Evolutionary conservation across 35 echinoderm and acorn worm genomes (phyloP).

Genomic region (Anneissia japonica): DNA sequence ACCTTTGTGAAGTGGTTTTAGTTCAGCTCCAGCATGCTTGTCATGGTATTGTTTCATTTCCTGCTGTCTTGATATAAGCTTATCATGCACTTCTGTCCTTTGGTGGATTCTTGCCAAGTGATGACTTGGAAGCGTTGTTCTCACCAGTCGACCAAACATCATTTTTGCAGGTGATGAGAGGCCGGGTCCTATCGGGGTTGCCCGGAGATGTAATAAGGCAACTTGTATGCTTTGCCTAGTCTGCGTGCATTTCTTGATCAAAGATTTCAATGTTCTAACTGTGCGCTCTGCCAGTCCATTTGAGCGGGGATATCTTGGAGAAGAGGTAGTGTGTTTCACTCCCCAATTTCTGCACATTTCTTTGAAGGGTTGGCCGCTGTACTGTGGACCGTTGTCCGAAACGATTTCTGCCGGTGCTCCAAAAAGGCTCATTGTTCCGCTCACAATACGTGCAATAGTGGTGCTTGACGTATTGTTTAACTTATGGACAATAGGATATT

Average conservation of each 20-base stretch:
- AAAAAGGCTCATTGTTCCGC: conserved; percentile 39
- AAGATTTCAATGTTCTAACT: background rate
- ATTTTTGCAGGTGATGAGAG: conserved; percentile 44
- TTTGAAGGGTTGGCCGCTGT: background rate
- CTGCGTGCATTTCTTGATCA: conserved; percentile 48
- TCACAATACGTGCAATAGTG: conserved; percentile 8
- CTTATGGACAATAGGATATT: conserved; percentile 43
- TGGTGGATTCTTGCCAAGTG: too few species aligned
- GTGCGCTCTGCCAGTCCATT: conserved; percentile 16
- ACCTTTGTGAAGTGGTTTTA: too few species aligned
- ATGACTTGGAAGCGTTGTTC: conserved; percentile 19
- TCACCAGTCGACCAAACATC: conserved; percentile 36
- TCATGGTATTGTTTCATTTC: too few species aligned
- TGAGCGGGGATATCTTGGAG: conserved; percentile 8
- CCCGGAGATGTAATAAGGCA: conserved; percentile 37
- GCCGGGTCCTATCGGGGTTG: conserved; percentile 23
- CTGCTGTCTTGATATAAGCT: too few species aligned
- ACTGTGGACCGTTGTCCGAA: conserved; percentile 36
- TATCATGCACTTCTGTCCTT: too few species aligned
- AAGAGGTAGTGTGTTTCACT: background rate
- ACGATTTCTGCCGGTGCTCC: conserved; percentile 40
- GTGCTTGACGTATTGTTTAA: conserved; percentile 34
- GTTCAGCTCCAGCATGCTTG: too few species aligned
- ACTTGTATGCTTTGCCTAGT: conserved; percentile 33
- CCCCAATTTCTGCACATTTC: background rate